Conservation (phyloP, 2,113 vertebrate genomes). For the Heterocephalus glaber region DNA sequence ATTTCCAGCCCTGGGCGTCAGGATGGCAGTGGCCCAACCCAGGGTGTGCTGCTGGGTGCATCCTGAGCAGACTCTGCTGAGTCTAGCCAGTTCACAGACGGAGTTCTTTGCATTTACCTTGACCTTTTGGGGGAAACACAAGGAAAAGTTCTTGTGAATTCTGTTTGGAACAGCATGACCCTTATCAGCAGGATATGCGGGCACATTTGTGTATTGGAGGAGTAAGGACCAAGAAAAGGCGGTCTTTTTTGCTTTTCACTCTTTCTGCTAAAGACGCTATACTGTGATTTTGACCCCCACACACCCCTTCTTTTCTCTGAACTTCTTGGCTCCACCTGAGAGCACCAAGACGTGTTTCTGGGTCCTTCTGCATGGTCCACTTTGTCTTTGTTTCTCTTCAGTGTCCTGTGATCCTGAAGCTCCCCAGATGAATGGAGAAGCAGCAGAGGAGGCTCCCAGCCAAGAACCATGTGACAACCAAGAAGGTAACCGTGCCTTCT, state of each 20-base stretch:
- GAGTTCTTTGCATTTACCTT: too few species aligned
- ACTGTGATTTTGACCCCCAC: neutral
- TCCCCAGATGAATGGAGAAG: neutral
- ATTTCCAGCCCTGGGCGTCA: neutral
- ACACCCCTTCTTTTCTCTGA: neutral
- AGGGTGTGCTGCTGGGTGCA: neutral
- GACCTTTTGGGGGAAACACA: neutral
- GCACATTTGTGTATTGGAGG: neutral
- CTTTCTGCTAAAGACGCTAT: neutral
- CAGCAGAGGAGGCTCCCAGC: neutral
- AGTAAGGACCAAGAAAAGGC: neutral
- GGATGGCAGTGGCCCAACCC: neutral
- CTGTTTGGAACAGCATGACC: too few species aligned
- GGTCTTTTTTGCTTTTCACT: neutral
- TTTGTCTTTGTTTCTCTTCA: constrained; percentile 1
- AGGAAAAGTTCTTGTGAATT: neutral
- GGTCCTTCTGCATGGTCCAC: neutral
- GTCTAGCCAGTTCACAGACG: neutral
- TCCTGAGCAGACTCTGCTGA: neutral
- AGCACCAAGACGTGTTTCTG: neutral
- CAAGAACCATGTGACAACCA: neutral
- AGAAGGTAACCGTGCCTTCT: neutral
- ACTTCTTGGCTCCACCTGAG: neutral
- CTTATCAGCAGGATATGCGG: neutral
- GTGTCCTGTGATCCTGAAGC: neutral